Conservation (phyloP, 2,888 invertebrate genomes). For the Acronicta leporina region DNA sequence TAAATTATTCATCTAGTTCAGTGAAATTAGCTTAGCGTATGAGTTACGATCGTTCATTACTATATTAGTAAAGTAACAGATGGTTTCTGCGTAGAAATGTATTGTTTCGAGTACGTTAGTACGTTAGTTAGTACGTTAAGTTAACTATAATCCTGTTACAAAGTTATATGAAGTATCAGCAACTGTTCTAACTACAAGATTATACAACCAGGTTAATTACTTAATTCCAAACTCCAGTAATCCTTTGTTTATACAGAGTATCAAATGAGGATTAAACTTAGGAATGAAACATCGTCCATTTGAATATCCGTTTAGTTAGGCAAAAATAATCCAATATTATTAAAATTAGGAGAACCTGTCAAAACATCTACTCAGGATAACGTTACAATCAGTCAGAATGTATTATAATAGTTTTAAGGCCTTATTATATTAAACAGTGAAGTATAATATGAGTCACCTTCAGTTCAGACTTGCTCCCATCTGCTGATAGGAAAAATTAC, state of each 20-base stretch:
- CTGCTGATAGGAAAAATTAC: too few species aligned
- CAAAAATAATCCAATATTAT: slow-evolving; percentile 5
- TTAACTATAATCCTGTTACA: slow-evolving; percentile 8
- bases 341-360: slow-evolving; percentile 15
- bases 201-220: slow-evolving; percentile 5
- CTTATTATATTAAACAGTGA: background rate
- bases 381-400: slow-evolving; percentile 4
- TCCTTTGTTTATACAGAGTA: background rate
- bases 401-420: slow-evolving; percentile 3
- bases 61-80: slow-evolving; percentile 9
- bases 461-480: too few species aligned
- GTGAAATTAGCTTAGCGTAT: slow-evolving; percentile 10
- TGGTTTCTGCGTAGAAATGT: background rate
- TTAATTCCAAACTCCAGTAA: background rate
- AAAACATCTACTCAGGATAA: slow-evolving; percentile 4
- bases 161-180: background rate
- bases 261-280: slow-evolving; percentile 1
- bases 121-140: background rate
- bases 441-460: too few species aligned
- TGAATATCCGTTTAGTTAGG: slow-evolving; percentile 4
- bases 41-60: slow-evolving; percentile 6
- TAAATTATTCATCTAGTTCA: slow-evolving; percentile 12
- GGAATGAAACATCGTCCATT: background rate
- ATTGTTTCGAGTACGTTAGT: background rate
- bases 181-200: background rate